Evolutionary conservation across 2,113 vertebrate species (phyloP), one percentile per base, ranked within the genome.

Genomic region (Promerops cafer): DNA sequence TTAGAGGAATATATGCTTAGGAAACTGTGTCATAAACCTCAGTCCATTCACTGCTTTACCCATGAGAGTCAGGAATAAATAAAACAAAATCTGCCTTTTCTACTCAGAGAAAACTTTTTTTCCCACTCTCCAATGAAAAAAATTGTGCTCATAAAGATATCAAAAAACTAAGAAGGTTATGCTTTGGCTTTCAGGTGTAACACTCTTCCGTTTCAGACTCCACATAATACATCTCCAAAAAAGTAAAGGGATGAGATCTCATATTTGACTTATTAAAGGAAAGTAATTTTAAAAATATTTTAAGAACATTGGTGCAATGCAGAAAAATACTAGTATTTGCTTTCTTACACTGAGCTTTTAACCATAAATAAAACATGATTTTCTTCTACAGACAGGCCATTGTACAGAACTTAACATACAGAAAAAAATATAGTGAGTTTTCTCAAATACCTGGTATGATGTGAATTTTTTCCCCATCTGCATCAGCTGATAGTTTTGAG

Each of bases 391-490:
- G 28, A 60, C n/a, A n/a, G 22, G 56, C 9, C 6, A 52, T 24
- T 72, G 9, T 64, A 60, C n/a, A 76, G 27, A 68, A 83, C 5
- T 31, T 39, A 35, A 37, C 27, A 57, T 26, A 69, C 5, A 63
- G 47, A 82, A 52, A 27, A 30, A 85, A 78, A 50, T 15, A 6
- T 37, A 54, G 9, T 24, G 15, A 78, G 22, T 33, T 65, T 74
- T 64, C 24, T 30, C 27, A 9, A 78, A 28, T 37, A 65, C 0
- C 1, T 13, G 4, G 2, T 50, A 31, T 17, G 3, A 28, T 20
- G 5, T 83, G n/a, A 57, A 37, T 88, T 65, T 80, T 80, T 6
- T 16, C 10, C 6, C 15, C 7, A 20, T 40, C 6, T 75, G 1
- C 17, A 71, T 68, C 28, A 59, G 20, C 10, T 70, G 27, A 44